Percentiles rank a stretch among this genome's conserved stretches.
phyloP scores from a whole-genome alignment of 2,888 invertebrate genomes.

The Luperina testacea region DNA sequence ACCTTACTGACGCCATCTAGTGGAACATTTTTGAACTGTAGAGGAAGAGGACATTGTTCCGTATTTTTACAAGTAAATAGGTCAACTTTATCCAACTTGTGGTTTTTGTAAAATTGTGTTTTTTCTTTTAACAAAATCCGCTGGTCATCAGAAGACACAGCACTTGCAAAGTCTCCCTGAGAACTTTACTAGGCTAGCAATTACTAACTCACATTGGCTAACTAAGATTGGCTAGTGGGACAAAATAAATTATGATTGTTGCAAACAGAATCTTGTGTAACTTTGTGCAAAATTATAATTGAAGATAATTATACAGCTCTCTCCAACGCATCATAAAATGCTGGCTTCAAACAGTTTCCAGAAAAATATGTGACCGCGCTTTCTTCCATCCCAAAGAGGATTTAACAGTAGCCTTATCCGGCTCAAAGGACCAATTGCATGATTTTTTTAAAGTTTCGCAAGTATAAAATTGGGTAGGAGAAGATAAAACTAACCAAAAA shows the following conservation, averaged over 20 bases:
- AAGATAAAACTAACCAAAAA: no score
- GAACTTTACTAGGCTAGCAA: no score
- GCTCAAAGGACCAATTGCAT: no score
- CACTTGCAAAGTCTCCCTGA: no score
- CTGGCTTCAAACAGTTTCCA: neutral
- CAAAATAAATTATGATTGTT: neutral
- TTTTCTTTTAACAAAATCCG: neutral
- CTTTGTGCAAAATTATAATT: neutral
- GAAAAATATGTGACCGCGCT: no score
- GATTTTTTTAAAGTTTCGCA: no score
- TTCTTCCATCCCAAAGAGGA: no score
- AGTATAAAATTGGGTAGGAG: no score
- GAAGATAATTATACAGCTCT: neutral
- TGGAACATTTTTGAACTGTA: slow-evolving; percentile 33
- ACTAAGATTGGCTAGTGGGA: neutral
- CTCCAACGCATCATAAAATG: neutral
- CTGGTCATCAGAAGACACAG: neutral
- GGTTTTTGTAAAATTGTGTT: neutral
- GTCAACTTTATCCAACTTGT: no score
- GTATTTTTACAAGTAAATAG: neutral
- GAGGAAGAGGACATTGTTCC: neutral
- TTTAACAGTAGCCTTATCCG: no score
- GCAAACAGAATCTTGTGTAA: neutral
- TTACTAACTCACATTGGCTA: neutral
- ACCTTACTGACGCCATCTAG: slow-evolving; percentile 51